Percentiles rank a stretch among this genome's conserved stretches.
Evolutionary conservation across 2,888 invertebrate genomes (phyloP).

Genomic region (Diaprepes abbreviatus): DNA sequence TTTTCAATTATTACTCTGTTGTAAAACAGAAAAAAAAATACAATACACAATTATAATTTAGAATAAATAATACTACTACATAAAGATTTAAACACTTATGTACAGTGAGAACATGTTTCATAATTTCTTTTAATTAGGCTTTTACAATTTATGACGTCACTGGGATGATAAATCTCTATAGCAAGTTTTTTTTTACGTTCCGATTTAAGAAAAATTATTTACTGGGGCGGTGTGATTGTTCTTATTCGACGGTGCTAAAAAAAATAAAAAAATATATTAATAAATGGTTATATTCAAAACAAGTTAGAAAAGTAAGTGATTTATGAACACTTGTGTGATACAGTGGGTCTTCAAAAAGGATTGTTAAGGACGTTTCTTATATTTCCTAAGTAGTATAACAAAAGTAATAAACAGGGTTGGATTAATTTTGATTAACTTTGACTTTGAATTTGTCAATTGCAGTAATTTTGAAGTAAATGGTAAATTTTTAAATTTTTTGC

Average conservation of each 20-base stretch:
- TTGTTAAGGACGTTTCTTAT: too few relatives aligned
- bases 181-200: too few relatives aligned
- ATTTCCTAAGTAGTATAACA: too few relatives aligned
- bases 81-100: slow-evolving; percentile 12
- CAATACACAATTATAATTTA: slow-evolving; percentile 4
- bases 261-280: background rate
- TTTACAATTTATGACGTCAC: background rate
- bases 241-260: background rate
- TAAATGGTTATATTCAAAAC: background rate
- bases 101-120: slow-evolving; percentile 6
- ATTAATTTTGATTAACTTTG: too few relatives aligned
- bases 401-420: too few relatives aligned
- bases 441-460: too few relatives aligned
- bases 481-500: too few relatives aligned
- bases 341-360: too few relatives aligned
- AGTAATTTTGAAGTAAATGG: too few relatives aligned
- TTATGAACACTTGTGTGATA: too few relatives aligned
- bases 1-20: background rate
- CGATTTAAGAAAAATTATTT: background rate
- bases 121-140: background rate
- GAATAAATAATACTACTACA: slow-evolving; percentile 16
- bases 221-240: background rate
- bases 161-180: background rate
- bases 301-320: background rate
- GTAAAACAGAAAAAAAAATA: slow-evolving; percentile 7